These are phyloP conservation scores for Hoplostethus mediterraneus DNA, from an alignment of 2,797 vertebrate species.

Conservation along the genomic window DNA sequence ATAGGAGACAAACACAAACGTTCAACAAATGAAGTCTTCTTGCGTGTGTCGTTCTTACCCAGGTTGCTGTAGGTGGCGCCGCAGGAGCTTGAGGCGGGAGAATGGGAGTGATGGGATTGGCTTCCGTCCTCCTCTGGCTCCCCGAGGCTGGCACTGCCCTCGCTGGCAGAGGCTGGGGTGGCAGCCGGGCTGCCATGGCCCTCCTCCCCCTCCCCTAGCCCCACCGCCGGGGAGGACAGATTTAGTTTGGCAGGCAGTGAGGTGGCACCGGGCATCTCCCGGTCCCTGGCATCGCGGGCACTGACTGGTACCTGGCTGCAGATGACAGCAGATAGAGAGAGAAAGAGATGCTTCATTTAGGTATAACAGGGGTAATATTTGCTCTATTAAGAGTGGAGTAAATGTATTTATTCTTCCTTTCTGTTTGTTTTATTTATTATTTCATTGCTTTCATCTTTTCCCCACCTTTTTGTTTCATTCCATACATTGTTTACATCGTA, in stretches of 20 bases:
- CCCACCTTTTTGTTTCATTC: neutral
- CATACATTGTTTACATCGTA: too few relatives aligned
- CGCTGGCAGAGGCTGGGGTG: conserved; percentile 65
- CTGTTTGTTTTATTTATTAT: neutral
- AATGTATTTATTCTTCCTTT: neutral
- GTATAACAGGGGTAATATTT: neutral
- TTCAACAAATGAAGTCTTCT: neutral
- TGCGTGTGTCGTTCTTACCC: conserved; percentile 81
- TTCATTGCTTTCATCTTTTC: too few relatives aligned
- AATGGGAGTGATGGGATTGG: conserved; percentile 78
- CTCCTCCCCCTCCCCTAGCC: conserved; percentile 55
- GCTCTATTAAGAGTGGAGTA: neutral
- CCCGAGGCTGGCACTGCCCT: conserved; percentile 73
- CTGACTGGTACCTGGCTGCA: conserved; percentile 89
- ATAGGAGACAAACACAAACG: neutral
- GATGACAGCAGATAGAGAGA: conserved; percentile 39
- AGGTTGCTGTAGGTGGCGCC: conserved; percentile 97
- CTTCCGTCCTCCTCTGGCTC: conserved; percentile 83
- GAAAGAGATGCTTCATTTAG: conserved; percentile 12
- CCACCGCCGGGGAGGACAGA: conserved; percentile 54
- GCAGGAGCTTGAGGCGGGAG: conserved; percentile 87
- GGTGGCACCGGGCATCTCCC: conserved; percentile 76
- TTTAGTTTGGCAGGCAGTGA: conserved; percentile 83
- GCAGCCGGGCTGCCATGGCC: conserved; percentile 58
- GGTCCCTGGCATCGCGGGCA: conserved; percentile 74